Evolutionary conservation across 2,888 invertebrate species (phyloP), one percentile per base, ranked within the genome.

Genomic region (Limnephilus lunatus): DNA sequence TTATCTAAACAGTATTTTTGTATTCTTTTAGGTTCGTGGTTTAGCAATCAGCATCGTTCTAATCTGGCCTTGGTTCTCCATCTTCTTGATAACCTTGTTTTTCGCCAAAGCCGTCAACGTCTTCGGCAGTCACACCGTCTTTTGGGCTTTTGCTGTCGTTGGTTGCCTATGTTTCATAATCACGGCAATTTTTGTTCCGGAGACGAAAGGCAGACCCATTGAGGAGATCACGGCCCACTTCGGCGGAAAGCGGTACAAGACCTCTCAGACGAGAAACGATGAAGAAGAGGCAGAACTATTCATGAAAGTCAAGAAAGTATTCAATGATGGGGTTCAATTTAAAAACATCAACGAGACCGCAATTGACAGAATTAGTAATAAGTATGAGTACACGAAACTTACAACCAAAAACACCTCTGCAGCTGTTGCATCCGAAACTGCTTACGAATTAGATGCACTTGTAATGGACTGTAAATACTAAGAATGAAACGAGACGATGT

Each of bases 171-270:
- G 95, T 0, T 68, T 95, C 92, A 94, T 95, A 68, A 94, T 94
- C 90, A 94, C 95, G 81, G 93, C 95, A 83, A 95, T 94, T 81
- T 94, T 96, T 81, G 19, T 90, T 12, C 96, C 96, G 0, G 96
- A 96, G 94, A 96, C 96, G 0, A 95, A 95, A 94, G 95, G 95
- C 31, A 95, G 95, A 93, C 95, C 94, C 89, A 94, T 95, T 15
- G 95, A 95, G 89, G 94, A 95, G 90, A 95, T 96, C 19, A 94
- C 95, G 80, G 91, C 89, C 35, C 31, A 85, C 81, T 92, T 91
- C 68, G 39, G 89, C 14, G 91, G 90, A n/a, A 31, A 87, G 83
- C 87, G 80, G 15, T 4, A 30, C 53, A 30, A 87, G 14, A 15
- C 11, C 11, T 15, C 12, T 31, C 48, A n/a, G 2, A 15, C 1